These are phyloP conservation scores for Noctua janthe DNA, from an alignment of 2,888 invertebrate genomes.

Conservation along the genomic window DNA sequence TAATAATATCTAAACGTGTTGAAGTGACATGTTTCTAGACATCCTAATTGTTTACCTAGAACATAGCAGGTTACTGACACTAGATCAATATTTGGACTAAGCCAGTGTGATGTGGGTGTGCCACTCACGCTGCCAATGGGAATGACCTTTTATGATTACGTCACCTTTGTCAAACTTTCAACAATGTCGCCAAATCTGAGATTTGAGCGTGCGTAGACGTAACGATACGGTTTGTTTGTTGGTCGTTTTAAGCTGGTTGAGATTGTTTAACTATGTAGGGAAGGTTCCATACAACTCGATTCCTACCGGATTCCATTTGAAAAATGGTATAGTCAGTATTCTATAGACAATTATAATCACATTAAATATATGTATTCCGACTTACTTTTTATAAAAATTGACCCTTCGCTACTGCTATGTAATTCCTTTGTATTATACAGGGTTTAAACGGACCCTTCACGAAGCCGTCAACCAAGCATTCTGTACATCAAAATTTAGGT, in stretches of 20 bases:
- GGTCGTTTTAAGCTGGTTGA: not conserved
- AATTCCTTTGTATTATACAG: not conserved
- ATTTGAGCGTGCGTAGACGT: not conserved
- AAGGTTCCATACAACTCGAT: too few relatives aligned
- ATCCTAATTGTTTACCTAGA: conserved; percentile 31
- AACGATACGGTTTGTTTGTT: not conserved
- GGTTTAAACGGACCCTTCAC: not conserved
- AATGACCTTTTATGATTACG: conserved; percentile 59
- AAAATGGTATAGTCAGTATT: too few relatives aligned
- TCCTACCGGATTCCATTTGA: too few relatives aligned
- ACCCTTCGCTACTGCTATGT: too few relatives aligned
- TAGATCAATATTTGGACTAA: conserved; percentile 56
- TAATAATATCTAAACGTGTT: not conserved
- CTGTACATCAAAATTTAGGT: too few relatives aligned
- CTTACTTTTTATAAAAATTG: too few relatives aligned
- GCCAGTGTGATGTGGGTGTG: conserved; percentile 50
- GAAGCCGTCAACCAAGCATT: not conserved
- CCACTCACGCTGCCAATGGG: conserved; percentile 49
- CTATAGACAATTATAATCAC: too few relatives aligned
- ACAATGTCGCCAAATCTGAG: conserved; percentile 20
- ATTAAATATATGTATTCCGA: too few relatives aligned
- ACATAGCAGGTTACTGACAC: conserved; percentile 55
- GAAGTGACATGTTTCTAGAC: not conserved
- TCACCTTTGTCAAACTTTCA: conserved; percentile 48
- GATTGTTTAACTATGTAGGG: not conserved